Conservation (phyloP, 2,888 invertebrate species). For the Hipparchia semele region DNA sequence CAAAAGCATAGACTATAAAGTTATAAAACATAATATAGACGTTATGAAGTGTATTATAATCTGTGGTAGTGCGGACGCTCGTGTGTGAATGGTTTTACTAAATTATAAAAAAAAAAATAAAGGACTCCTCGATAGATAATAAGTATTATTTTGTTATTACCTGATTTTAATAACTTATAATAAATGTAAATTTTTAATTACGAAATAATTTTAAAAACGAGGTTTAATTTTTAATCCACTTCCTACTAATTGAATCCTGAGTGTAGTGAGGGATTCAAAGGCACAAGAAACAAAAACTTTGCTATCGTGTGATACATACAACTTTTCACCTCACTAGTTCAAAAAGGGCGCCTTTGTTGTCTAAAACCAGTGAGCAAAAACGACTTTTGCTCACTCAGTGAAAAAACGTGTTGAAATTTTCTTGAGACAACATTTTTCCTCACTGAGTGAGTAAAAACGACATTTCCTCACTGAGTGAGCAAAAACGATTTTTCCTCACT, state of each 20-base stretch:
- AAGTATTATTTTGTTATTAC: constrained; percentile 39
- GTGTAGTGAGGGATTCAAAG: no score
- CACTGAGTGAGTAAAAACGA: no score
- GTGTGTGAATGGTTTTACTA: constrained; percentile 38
- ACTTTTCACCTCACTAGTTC: no score
- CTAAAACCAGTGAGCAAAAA: no score
- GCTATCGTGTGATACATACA: no score
- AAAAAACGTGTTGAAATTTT: no score
- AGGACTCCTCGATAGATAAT: constrained; percentile 30
- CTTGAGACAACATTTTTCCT: no score
- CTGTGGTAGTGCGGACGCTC: constrained; percentile 45
- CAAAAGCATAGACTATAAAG: constrained; percentile 46
- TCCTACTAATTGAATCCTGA: neutral
- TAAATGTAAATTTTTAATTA: constrained; percentile 33
- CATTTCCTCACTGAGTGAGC: no score
- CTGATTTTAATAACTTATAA: constrained; percentile 28
- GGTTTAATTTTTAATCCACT: neutral
- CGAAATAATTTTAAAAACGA: neutral
- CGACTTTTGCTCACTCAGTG: no score
- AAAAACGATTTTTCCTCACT: no score
- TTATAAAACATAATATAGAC: neutral
- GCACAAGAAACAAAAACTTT: no score
- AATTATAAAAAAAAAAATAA: constrained; percentile 27
- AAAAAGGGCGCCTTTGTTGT: no score
- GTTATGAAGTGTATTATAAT: constrained; percentile 46